These are phyloP conservation scores for Hippocampus zosterae DNA, from an alignment of 2,113 vertebrate species.

Conservation along the genomic window DNA sequence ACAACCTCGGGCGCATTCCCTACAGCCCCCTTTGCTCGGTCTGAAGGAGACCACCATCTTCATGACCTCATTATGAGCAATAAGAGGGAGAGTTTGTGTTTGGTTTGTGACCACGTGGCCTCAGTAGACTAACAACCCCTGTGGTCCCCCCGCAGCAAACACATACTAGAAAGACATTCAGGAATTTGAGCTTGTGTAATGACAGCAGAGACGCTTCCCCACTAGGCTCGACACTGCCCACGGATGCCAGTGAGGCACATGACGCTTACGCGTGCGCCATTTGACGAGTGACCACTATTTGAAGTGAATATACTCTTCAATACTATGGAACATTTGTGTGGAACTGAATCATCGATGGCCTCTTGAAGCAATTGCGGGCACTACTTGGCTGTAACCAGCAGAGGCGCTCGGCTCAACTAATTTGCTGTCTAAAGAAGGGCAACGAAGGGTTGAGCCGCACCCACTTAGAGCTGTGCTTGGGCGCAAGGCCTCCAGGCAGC, in stretches of 20 bases:
- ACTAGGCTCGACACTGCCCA: constrained; percentile 55
- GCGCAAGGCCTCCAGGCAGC: too few species aligned
- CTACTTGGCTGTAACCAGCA: too few species aligned
- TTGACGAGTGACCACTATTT: constrained; percentile 25
- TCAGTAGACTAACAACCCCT: constrained; percentile 75
- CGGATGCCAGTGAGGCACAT: constrained; percentile 52
- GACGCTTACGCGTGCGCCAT: constrained; percentile 39
- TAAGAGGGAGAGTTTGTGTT: constrained; percentile 68
- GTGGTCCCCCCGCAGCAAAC: constrained; percentile 63
- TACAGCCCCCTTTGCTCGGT: constrained; percentile 36
- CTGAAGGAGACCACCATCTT: constrained; percentile 60
- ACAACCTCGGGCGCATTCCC: constrained; percentile 38
- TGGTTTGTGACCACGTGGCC: constrained; percentile 77
- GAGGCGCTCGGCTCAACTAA: too few species aligned
- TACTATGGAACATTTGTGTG: too few species aligned
- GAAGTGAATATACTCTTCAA: too few species aligned
- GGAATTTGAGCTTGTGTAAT: constrained; percentile 10
- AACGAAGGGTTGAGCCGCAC: too few species aligned
- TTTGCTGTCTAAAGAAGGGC: too few species aligned
- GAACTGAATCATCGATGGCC: too few species aligned
- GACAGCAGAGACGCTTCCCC: constrained; percentile 49
- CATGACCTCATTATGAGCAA: constrained; percentile 67
- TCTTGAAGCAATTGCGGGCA: too few species aligned
- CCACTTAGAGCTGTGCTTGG: too few species aligned
- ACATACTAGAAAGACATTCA: constrained; percentile 1